A percentile compares a stretch with the other conserved stretches of the same genome.
Evolutionary conservation across 2,797 vertebrate species (phyloP).

Genomic region (Fistularia tabacaria): DNA sequence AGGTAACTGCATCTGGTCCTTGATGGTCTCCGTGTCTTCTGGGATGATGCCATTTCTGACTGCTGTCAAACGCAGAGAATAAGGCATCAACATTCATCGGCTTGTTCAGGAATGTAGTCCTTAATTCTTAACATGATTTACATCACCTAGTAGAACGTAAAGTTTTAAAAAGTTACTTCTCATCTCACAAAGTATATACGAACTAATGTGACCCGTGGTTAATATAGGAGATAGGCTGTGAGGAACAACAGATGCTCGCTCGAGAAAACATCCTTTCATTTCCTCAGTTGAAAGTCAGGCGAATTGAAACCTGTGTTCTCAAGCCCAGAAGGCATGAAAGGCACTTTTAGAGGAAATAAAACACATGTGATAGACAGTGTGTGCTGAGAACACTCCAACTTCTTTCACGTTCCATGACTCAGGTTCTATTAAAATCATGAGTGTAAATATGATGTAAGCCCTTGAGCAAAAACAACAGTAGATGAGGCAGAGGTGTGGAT

Average conservation of each 20-base stretch:
- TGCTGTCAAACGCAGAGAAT: conserved; percentile 32
- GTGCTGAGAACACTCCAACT: conserved; percentile 10
- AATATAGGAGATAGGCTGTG: conserved; percentile 22
- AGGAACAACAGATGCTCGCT: conserved; percentile 12
- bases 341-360: conserved; percentile 38
- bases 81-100: not conserved
- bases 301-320: conserved; percentile 32
- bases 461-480: conserved; percentile 11
- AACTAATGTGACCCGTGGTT: conserved; percentile 2
- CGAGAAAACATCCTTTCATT: conserved; percentile 52
- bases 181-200: not conserved
- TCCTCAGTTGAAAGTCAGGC: conserved; percentile 40
- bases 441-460: conserved; percentile 9
- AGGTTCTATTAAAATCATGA: conserved; percentile 7
- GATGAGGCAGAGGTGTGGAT: conserved; percentile 9
- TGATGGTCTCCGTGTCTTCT: conserved; percentile 66
- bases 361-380: conserved; percentile 16
- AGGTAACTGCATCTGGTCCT: conserved; percentile 73
- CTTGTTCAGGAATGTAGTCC: too few species aligned
- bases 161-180: too few species aligned
- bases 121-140: too few species aligned
- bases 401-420: conserved; percentile 1
- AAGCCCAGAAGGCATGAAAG: conserved; percentile 24
- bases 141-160: too few species aligned
- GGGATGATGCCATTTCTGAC: conserved; percentile 56